phyloP scores from a whole-genome alignment of 2,113 vertebrate species.

The Pandion haliaetus region DNA sequence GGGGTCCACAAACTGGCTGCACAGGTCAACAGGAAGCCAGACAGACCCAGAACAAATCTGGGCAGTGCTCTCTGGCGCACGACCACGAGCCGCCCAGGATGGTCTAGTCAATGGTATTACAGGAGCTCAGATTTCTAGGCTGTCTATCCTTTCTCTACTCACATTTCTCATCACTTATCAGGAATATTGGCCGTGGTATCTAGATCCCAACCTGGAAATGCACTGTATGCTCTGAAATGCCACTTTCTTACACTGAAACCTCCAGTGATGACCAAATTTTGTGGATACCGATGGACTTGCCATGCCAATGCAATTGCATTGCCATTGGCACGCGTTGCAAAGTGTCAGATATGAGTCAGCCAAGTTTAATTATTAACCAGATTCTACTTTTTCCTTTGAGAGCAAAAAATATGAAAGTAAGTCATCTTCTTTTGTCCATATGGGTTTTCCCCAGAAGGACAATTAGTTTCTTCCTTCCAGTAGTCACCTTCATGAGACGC shows the following conservation, averaged over 20 bases:
- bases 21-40: background rate
- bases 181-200: background rate
- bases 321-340: no score
- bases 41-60: background rate
- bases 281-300: background rate
- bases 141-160: background rate
- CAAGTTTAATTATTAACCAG: background rate
- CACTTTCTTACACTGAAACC: background rate
- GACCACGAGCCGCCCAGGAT: background rate
- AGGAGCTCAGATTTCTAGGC: background rate
- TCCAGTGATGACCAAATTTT: background rate
- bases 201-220: background rate
- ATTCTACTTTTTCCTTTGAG: background rate
- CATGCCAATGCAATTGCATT: background rate
- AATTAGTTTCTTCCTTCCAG: background rate
- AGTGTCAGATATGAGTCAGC: background rate
- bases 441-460: background rate
- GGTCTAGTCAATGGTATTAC: background rate
- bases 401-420: background rate
- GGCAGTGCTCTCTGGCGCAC: background rate
- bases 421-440: background rate
- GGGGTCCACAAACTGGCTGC: background rate
- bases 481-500: background rate
- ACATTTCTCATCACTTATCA: background rate
- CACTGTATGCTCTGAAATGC: background rate